Conservation (phyloP, 2,888 invertebrate species). For the Thysanoteuthis rhombus region DNA sequence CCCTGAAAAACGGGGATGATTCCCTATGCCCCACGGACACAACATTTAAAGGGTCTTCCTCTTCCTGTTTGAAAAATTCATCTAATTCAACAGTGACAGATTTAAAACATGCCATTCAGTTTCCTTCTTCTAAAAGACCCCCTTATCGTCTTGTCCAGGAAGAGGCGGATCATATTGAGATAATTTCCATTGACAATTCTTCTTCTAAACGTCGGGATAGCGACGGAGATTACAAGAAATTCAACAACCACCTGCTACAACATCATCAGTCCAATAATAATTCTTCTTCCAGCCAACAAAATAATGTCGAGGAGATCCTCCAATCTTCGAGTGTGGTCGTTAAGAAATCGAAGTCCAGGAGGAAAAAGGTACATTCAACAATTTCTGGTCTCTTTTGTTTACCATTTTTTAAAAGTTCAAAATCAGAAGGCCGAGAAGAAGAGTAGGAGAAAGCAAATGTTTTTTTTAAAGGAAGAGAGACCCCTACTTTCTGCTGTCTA, state of each 20-base stretch:
- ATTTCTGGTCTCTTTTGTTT: neutral
- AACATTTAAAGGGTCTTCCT: neutral
- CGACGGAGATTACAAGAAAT: neutral
- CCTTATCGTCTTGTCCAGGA: constrained; percentile 17
- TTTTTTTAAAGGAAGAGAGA: no score
- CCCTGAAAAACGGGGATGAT: no score
- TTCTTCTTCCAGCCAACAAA: neutral
- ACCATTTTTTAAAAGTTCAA: neutral
- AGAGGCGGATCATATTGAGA: constrained; percentile 19
- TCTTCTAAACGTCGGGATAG: neutral
- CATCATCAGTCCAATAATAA: neutral
- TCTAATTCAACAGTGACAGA: neutral
- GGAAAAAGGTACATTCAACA: constrained; percentile 25
- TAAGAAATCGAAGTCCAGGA: neutral
- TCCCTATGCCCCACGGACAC: neutral
- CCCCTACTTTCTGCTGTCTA: no score
- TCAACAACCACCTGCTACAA: neutral
- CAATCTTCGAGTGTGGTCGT: neutral
- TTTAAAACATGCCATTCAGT: constrained; percentile 1
- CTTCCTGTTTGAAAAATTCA: no score
- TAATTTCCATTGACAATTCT: neutral
- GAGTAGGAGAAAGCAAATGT: no score
- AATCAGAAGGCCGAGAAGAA: neutral
- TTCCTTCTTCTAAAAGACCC: constrained; percentile 1
- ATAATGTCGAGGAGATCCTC: neutral